Conservation (phyloP, 2,797 vertebrate species). For the Enteromius mattozi region DNA sequence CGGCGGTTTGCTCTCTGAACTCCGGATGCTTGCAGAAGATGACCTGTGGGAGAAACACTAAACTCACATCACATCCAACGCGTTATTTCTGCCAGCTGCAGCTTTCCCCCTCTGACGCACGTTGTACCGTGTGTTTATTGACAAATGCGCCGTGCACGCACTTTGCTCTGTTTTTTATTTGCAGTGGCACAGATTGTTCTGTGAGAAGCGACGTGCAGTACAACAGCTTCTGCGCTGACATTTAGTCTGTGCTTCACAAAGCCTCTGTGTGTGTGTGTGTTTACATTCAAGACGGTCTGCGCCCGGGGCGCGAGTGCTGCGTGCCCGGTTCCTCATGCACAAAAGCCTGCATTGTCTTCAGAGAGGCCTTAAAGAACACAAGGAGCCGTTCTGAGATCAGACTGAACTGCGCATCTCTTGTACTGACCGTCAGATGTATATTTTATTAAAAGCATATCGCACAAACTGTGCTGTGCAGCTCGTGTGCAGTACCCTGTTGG, state of each 20-base stretch:
- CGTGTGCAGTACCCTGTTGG: neutral
- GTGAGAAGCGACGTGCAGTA: neutral
- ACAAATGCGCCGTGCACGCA: neutral
- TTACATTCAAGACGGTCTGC: neutral
- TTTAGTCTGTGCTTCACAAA: conserved; percentile 14
- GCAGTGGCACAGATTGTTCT: neutral
- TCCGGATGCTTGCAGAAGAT: neutral
- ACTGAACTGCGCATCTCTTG: neutral
- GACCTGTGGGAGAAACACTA: conserved; percentile 13
- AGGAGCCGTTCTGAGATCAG: neutral
- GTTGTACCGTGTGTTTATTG: neutral
- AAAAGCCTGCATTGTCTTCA: conserved; percentile 17
- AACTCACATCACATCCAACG: neutral
- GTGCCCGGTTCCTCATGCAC: conserved; percentile 2
- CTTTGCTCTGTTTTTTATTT: conserved; percentile 20
- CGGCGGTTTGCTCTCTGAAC: neutral
- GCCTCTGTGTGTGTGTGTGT: neutral
- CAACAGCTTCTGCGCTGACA: neutral
- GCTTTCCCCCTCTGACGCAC: neutral
- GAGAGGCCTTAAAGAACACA: neutral
- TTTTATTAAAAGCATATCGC: neutral
- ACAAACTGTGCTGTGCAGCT: neutral
- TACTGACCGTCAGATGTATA: neutral
- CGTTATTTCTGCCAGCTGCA: neutral
- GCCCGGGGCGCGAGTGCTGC: neutral